Conservation (phyloP, 2,888 invertebrate species). For the Eulithis prunata region DNA sequence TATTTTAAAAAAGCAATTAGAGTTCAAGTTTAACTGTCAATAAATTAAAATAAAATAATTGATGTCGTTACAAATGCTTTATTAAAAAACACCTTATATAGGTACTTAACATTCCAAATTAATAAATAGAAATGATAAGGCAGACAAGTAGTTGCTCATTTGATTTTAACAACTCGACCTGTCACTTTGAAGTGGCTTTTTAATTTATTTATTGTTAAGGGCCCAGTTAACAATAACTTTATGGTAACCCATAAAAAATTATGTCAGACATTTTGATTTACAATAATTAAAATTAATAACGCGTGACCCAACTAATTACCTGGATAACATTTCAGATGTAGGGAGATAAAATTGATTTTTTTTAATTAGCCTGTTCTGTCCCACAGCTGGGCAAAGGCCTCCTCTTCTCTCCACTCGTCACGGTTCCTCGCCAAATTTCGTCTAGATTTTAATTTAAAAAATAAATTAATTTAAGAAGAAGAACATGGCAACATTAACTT, state of each 20-base stretch:
- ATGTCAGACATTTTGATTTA: constrained; percentile 2
- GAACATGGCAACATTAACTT: constrained; percentile 48
- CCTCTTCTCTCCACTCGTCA: too few species aligned
- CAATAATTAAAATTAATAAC: constrained; percentile 2
- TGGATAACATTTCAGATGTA: neutral
- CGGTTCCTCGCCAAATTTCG: neutral
- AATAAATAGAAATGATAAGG: neutral
- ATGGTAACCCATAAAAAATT: constrained; percentile 10
- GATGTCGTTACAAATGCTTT: constrained; percentile 5
- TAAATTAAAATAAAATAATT: constrained; percentile 17
- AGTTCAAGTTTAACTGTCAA: constrained; percentile 16
- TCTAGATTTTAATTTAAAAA: constrained; percentile 18
- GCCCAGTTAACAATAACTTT: neutral
- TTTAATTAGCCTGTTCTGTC: too few species aligned
- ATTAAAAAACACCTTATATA: constrained; percentile 1
- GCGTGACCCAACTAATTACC: constrained; percentile 19
- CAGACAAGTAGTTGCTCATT: neutral
- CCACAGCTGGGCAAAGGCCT: too few species aligned
- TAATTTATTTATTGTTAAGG: constrained; percentile 10
- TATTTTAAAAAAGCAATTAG: neutral
- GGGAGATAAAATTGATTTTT: neutral
- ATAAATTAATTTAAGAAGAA: constrained; percentile 10
- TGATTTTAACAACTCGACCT: neutral
- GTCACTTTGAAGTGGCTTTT: neutral
- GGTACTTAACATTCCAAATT: neutral